Evolutionary conservation across 2,888 invertebrate species (phyloP), one percentile per base, ranked within the genome.

Genomic region (Catocala sponsa): DNA sequence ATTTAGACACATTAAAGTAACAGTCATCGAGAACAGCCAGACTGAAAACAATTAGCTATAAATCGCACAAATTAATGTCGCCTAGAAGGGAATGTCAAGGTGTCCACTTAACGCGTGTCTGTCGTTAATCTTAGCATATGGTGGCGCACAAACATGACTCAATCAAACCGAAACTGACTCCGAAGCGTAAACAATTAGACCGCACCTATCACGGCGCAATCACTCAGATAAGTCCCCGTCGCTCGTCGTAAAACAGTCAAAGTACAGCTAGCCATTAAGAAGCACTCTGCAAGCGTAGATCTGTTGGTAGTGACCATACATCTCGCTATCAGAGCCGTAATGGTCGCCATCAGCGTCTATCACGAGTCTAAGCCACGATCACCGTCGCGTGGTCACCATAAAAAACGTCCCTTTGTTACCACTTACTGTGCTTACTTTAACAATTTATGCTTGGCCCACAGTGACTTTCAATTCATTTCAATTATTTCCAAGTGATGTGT

Each of bases 301-400:
- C 76, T 76, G 62, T 63, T 63, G 58, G 41, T 52, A 63, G 59
- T 65, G 65, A 70, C 70, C 78, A 70, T 79, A 74, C 70, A 49
- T 81, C 78, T 72, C 69, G 59, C 65, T 80, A 78, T 77, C 77
- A 71, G 72, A 65, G 63, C 51, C 55, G 58, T 78, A 77, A 79
- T 75, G 72, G 72, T 50, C 46, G 61, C 74, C 72, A 74, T 78
- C 78, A 79, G 70, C 69, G 65, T 78, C 76, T 69, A 79, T 79
- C 79, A 76, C 78, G 72, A 62, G 55, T 63, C 61, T 55, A 63
- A 70, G 54, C 60, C 73, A 72, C 72, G 73, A 74, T 63, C 62
- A 48, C 13, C 56, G 63, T 58, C 72, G 65, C 68, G 55, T 57
- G 52, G 58, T 44, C 73, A 68, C 76, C 70, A 74, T 78, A 78